phyloP scores from a whole-genome alignment of 2,888 invertebrate species.

The Patella ulyssiponensis region DNA sequence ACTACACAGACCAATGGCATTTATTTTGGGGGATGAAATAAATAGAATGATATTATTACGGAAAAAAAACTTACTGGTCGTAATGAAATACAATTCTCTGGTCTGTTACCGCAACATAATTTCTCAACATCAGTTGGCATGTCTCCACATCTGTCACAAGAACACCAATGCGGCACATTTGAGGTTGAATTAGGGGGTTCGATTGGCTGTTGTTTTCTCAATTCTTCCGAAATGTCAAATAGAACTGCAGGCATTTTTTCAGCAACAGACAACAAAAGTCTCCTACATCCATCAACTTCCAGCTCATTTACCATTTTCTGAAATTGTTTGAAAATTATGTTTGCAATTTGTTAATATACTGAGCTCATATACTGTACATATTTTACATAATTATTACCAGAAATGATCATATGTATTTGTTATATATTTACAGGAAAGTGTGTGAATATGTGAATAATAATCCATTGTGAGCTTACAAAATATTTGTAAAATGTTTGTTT shows the following conservation, averaged over 20 bases:
- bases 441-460: no score
- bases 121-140: neutral
- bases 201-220: neutral
- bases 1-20: no score
- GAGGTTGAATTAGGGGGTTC: neutral
- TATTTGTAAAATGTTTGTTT: no score
- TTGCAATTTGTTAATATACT: neutral
- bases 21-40: no score
- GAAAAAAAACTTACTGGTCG: no score
- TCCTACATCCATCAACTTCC: neutral
- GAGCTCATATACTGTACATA: no score
- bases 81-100: neutral
- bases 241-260: neutral
- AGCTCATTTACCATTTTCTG: neutral
- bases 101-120: neutral
- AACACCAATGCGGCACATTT: neutral
- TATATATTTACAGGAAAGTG: no score
- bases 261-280: neutral
- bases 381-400: no score
- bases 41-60: no score
- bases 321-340: conserved; percentile 75
- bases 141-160: neutral
- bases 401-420: no score
- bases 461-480: no score
- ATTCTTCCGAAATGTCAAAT: neutral